Conservation (phyloP, 1,140 invertebrate genomes). For the Muscidifurax raptorellus region DNA sequence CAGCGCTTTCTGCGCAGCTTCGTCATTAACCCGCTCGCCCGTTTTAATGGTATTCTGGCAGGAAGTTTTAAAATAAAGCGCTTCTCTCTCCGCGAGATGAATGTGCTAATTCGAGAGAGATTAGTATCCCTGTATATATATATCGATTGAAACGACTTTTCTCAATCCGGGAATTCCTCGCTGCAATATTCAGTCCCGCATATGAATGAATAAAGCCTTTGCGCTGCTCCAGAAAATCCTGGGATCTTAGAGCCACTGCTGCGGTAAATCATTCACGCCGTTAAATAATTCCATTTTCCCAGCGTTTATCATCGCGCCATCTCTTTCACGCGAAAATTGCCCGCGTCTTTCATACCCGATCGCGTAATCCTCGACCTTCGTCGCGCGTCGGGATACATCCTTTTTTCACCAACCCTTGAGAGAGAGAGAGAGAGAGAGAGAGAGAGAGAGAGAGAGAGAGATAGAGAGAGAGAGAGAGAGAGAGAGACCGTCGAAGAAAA, state of each 20-base stretch:
- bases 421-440: too few species aligned
- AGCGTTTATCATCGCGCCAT: conserved; percentile 10
- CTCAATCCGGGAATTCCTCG: not conserved
- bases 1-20: too few species aligned
- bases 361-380: not conserved
- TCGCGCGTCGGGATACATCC: not conserved
- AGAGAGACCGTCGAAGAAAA: not conserved
- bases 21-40: too few species aligned
- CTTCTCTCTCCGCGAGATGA: too few species aligned
- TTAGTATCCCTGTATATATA: too few species aligned
- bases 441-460: too few species aligned
- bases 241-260: not conserved
- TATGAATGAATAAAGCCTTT: not conserved
- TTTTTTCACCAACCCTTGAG: not conserved
- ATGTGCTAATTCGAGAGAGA: too few species aligned
- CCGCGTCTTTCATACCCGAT: not conserved
- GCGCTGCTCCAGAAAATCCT: not conserved
- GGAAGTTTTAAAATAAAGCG: too few species aligned
- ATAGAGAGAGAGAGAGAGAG: too few species aligned
- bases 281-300: conserved; percentile 22
- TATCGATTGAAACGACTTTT: not conserved
- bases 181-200: too few species aligned
- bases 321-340: conserved; percentile 10
- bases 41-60: too few species aligned
- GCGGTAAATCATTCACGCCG: conserved; percentile 25